Conservation (phyloP, 2,888 invertebrate species). For the Lathronympha strigana region DNA sequence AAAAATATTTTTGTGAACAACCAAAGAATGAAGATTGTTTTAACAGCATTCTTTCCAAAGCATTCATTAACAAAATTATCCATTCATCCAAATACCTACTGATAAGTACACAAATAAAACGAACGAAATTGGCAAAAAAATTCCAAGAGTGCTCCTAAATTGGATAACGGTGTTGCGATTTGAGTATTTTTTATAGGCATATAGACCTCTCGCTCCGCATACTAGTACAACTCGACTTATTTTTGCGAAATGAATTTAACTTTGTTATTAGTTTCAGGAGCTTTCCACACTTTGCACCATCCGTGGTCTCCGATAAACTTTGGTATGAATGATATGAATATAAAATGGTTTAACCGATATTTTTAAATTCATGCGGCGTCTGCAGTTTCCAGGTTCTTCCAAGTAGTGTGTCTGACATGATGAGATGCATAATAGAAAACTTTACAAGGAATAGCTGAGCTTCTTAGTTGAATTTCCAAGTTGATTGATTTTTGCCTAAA, state of each 20-base stretch:
- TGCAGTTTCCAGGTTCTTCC: conserved; percentile 31
- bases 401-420: conserved; percentile 28
- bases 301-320: conserved; percentile 31
- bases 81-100: background rate
- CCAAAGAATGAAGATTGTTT: no score
- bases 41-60: no score
- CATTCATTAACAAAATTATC: no score
- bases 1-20: no score
- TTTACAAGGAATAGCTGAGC: background rate
- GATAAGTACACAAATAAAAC: background rate
- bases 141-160: conserved; percentile 2
- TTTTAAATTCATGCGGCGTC: conserved; percentile 34
- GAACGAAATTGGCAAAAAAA: background rate
- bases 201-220: no score
- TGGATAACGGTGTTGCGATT: conserved; percentile 12
- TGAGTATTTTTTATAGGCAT: conserved; percentile 3
- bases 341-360: conserved; percentile 32
- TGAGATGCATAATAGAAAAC: conserved; percentile 23
- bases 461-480: background rate
- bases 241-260: conserved; percentile 14
- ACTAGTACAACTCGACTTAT: no score
- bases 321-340: conserved; percentile 37
- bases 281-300: conserved; percentile 29
- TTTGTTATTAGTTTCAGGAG: conserved; percentile 19
- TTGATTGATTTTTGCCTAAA: background rate